Conservation (phyloP, 2,888 invertebrate genomes). For the Epirrhoe tristata region DNA sequence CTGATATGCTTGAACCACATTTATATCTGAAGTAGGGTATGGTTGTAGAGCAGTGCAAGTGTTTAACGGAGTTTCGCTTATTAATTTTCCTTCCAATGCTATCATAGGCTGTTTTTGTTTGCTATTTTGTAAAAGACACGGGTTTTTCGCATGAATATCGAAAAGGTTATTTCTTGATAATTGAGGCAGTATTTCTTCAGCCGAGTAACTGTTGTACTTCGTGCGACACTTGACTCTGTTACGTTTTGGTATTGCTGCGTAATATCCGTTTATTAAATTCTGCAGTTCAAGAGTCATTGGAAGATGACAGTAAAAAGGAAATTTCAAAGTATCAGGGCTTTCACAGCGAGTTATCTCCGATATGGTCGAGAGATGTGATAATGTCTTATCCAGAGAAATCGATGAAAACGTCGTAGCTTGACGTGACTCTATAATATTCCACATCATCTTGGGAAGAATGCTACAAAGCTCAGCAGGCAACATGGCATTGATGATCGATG, state of each 20-base stretch:
- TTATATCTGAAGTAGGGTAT: conserved; percentile 42
- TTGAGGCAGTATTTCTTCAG: conserved; percentile 36
- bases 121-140: conserved; percentile 3
- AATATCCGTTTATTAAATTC: conserved; percentile 41
- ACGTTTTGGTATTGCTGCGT: conserved; percentile 4
- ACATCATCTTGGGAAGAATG: conserved; percentile 68
- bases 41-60: conserved; percentile 50
- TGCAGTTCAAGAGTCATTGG: conserved; percentile 39
- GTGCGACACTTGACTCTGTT: neutral
- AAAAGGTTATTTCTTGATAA: conserved; percentile 30
- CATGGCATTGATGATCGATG: conserved; percentile 65
- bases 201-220: conserved; percentile 17
- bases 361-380: conserved; percentile 53
- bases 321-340: conserved; percentile 28
- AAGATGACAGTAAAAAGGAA: conserved; percentile 31
- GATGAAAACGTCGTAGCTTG: conserved; percentile 35
- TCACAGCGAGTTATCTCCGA: conserved; percentile 48
- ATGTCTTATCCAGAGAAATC: conserved; percentile 43
- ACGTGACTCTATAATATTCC: conserved; percentile 51
- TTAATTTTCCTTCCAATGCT: conserved; percentile 1
- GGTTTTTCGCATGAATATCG: conserved; percentile 12
- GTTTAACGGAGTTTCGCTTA: conserved; percentile 12
- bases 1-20: conserved; percentile 25
- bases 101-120: neutral
- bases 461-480: conserved; percentile 75